Conservation (phyloP, 2,888 invertebrate species). For the Heliconius sara region DNA sequence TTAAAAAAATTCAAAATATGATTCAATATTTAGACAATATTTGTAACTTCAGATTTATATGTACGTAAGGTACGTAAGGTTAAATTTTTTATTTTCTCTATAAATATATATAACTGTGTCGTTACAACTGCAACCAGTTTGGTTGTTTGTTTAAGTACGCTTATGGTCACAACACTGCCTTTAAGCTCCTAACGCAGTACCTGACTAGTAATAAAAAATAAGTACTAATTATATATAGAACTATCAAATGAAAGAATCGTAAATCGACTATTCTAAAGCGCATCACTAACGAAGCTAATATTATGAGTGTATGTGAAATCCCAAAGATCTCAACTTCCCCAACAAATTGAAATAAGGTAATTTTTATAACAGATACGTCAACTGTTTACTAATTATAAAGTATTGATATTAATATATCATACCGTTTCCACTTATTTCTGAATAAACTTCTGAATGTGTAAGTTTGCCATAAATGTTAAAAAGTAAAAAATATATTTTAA, state of each 20-base stretch:
- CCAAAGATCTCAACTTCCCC: constrained; percentile 16
- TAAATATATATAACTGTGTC: not conserved
- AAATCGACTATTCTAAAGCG: not conserved
- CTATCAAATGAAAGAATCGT: not conserved
- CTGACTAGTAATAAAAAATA: not conserved
- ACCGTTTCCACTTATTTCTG: not conserved
- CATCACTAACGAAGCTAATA: not conserved
- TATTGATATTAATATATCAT: not conserved
- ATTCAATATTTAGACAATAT: not conserved
- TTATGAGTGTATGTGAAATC: constrained; percentile 1
- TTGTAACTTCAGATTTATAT: not conserved
- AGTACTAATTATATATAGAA: not conserved
- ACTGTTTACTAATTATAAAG: not conserved
- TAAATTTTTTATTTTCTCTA: not conserved
- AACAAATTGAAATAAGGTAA: constrained; percentile 1
- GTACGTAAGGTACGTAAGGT: not conserved
- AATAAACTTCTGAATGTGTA: not conserved
- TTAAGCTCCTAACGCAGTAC: not conserved
- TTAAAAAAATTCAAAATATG: not conserved
- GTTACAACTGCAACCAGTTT: not conserved
- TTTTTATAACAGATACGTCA: not conserved
- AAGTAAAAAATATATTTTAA: not conserved
- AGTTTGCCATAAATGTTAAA: not conserved
- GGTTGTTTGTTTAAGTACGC: not conserved
- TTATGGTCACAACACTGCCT: not conserved